Percentiles rank a stretch among this genome's conserved stretches.
These are phyloP conservation scores for Sycobia sp. DNA, from an alignment of 1,140 invertebrate genomes.

Conservation along the genomic window DNA sequence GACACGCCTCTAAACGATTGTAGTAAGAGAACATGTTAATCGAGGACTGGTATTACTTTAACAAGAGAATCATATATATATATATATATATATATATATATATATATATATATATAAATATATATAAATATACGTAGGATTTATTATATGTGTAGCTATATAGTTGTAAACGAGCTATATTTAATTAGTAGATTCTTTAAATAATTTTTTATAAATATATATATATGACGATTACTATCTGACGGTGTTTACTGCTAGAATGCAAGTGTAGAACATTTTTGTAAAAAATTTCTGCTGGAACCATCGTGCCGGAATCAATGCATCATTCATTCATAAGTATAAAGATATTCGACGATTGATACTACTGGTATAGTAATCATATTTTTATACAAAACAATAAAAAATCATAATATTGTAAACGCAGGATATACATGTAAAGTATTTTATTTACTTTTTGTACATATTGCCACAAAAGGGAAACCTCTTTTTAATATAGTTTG, in stretches of 20 bases:
- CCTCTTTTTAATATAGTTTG: slow-evolving; percentile 48
- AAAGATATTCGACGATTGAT: no score
- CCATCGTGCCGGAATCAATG: no score
- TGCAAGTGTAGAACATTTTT: no score
- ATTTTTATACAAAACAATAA: no score
- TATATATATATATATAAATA: no score
- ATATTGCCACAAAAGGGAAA: slow-evolving; percentile 51
- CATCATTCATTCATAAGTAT: slow-evolving; percentile 14
- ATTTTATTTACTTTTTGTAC: slow-evolving; percentile 48
- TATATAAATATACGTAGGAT: no score
- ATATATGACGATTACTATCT: neutral
- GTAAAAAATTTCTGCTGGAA: no score
- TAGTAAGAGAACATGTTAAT: slow-evolving; percentile 46
- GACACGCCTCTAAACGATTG: no score
- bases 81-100: slow-evolving; percentile 13
- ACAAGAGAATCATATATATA: slow-evolving; percentile 22
- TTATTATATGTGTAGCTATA: no score
- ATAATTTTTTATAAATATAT: neutral
- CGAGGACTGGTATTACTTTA: slow-evolving; percentile 46
- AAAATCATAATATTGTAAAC: no score
- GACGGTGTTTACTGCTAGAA: neutral
- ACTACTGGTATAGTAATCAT: no score
- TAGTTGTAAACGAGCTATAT: slow-evolving; percentile 1
- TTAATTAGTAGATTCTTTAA: neutral
- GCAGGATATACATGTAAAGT: no score